Base-by-base conservation (phyloP, 1,140 invertebrate species). In the Tetramorium parvispinum region DNA sequence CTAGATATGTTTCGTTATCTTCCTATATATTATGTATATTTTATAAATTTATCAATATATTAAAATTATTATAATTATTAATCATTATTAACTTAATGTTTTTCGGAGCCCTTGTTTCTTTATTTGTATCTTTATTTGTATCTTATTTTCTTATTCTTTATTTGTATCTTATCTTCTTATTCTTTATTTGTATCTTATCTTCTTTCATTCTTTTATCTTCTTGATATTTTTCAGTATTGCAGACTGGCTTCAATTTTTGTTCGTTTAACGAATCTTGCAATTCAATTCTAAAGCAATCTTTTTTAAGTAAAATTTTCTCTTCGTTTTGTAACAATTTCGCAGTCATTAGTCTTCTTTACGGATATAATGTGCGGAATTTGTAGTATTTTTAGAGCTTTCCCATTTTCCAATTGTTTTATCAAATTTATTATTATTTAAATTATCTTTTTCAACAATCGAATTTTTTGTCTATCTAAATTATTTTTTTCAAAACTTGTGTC, bases 11-110 rank as follows among this genome's bases (percentile, higher is more conserved):
- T n/a, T 70, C 13, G 1, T 46, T 49, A 13, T 2, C 24, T 46
- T 6, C 21, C 78, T 81, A 18, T 21, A 68, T 4, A 79, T 51
- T 16, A 18, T 21, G 32, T 1, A 77, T 11, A 24, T n/a, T 43
- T 11, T 7, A 76, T 43, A 76, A 37, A 51, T 73, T 37, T 3
- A 5, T 18, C 4, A 18, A 18, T 27, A 49, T 32, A 37, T 37
- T 37, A 79, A 24, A 61, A 68, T 18, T 77, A 61, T 79, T n/a
- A 59, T 27, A 61, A 77, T 46, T 61, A 77, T 55, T 43, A 68
- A 81, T 24, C 27, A 61, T 65, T 37, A 53, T 53, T 24, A 77
- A 43, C 61, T 81, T 3, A 81, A 63, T 8, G 7, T 53, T 79
- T 24, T 65, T 79, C n/a, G 43, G 18, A 7, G 11, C 1, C 51